A percentile compares a stretch with the other conserved stretches of the same genome.
Evolutionary conservation across 2,888 invertebrate genomes (phyloP).

Genomic region (Odontomyia ornata): DNA sequence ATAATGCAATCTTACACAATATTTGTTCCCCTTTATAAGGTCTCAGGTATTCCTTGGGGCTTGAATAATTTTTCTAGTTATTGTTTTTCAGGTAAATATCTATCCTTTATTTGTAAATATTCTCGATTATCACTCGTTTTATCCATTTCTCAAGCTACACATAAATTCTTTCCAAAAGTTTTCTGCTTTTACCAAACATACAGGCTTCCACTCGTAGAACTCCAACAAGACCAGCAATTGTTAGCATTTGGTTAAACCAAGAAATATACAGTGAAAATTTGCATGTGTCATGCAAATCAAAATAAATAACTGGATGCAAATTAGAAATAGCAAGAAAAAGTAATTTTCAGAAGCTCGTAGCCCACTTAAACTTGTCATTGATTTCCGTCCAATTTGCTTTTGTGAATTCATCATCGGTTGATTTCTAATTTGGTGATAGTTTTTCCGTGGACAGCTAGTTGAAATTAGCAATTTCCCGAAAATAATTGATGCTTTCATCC

Average conservation of each 20-base stretch:
- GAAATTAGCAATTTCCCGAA: slow-evolving; percentile 90
- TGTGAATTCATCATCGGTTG: slow-evolving; percentile 52
- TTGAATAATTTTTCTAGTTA: not conserved
- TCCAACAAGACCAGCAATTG: not conserved
- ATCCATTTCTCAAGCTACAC: slow-evolving; percentile 7
- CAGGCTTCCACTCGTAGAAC: not conserved
- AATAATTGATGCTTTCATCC: slow-evolving; percentile 79
- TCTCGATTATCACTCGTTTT: slow-evolving; percentile 33
- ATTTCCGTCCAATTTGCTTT: slow-evolving; percentile 60
- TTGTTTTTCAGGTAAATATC: not conserved
- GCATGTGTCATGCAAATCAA: slow-evolving; percentile 21
- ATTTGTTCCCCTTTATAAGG: no score
- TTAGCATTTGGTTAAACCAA: slow-evolving; percentile 9
- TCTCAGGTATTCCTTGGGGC: no score
- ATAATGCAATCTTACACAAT: no score
- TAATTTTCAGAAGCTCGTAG: slow-evolving; percentile 29
- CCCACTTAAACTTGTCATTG: slow-evolving; percentile 55
- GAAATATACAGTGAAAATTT: not conserved
- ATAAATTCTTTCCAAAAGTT: not conserved
- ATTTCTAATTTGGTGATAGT: slow-evolving; percentile 84
- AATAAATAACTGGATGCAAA: slow-evolving; percentile 26
- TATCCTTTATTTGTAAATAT: slow-evolving; percentile 42
- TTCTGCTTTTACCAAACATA: not conserved
- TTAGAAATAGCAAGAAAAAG: not conserved
- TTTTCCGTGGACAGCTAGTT: slow-evolving; percentile 91